Evolutionary conservation across 2,888 invertebrate genomes (phyloP).

Genomic region (Mystacides longicornis): DNA sequence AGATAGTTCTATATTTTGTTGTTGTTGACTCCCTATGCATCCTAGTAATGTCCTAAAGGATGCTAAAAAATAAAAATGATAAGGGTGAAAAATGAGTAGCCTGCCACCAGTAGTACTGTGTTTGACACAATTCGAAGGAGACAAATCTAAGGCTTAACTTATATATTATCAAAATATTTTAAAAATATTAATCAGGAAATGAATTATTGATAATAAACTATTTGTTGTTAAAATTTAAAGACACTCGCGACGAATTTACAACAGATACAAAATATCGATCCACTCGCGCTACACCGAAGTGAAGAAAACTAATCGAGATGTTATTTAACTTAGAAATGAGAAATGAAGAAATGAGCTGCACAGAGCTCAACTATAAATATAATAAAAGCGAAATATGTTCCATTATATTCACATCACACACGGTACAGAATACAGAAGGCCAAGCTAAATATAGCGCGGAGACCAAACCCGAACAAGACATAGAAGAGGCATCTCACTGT

Average conservation of each 20-base stretch:
- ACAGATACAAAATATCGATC: neutral
- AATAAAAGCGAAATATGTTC: neutral
- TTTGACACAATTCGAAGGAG: too few species aligned
- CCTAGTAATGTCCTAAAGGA: neutral
- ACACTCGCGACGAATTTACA: neutral
- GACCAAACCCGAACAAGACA: neutral
- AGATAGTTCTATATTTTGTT: neutral
- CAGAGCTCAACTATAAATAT: conserved; percentile 1
- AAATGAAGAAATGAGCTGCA: neutral
- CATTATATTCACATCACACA: neutral
- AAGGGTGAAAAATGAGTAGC: neutral
- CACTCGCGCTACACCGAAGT: neutral
- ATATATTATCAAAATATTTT: too few species aligned
- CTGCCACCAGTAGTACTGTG: too few species aligned
- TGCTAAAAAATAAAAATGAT: neutral
- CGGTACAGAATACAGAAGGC: neutral
- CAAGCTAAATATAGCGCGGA: conserved; percentile 2
- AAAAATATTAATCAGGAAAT: too few species aligned
- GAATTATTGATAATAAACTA: neutral
- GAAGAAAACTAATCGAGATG: neutral
- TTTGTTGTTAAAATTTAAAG: neutral
- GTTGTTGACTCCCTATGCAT: conserved; percentile 1
- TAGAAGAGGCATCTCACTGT: too few species aligned
- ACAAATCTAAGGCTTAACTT: too few species aligned
- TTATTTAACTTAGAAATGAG: neutral